These are phyloP conservation scores for Drosophila leontia DNA, from an alignment of 1,140 invertebrate genomes.

Conservation along the genomic window DNA sequence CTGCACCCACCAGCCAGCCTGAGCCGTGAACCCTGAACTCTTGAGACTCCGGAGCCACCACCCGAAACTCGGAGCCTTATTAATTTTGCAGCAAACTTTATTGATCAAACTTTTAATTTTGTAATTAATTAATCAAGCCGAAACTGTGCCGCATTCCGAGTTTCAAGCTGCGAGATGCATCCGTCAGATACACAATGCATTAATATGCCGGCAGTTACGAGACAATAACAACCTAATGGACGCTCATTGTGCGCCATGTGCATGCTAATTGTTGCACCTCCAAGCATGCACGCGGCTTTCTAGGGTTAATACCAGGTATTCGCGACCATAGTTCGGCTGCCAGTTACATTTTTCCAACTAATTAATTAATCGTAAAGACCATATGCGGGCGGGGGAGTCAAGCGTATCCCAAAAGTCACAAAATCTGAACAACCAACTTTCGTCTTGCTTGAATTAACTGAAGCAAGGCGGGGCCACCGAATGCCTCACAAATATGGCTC, in stretches of 20 bases:
- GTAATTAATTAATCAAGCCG: conserved; percentile 72
- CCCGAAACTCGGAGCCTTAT: conserved; percentile 46
- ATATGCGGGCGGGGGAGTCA: conserved; percentile 44
- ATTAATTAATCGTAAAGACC: conserved; percentile 57
- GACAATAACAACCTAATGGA: conserved; percentile 44
- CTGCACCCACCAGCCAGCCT: conserved; percentile 4
- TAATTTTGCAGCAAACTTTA: conserved; percentile 63
- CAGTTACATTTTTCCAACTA: conserved; percentile 5
- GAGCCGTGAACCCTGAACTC: background rate
- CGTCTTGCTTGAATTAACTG: conserved; percentile 64
- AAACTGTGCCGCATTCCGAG: conserved; percentile 47
- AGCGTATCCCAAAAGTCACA: conserved; percentile 45
- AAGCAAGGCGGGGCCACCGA: conserved; percentile 33
- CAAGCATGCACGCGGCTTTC: background rate
- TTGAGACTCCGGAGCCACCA: conserved; percentile 15
- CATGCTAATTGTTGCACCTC: conserved; percentile 56
- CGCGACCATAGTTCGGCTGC: background rate
- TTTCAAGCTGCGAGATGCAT: conserved; percentile 34
- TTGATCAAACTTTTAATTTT: conserved; percentile 80
- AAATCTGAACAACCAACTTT: conserved; percentile 33
- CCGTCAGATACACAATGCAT: conserved; percentile 35
- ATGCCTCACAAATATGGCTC: conserved; percentile 55
- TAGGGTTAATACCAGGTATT: conserved; percentile 1
- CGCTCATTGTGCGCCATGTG: conserved; percentile 24
- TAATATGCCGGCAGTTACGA: conserved; percentile 32